Base-by-base conservation (phyloP, 1,140 invertebrate species). In the Holotrichia oblita region DNA sequence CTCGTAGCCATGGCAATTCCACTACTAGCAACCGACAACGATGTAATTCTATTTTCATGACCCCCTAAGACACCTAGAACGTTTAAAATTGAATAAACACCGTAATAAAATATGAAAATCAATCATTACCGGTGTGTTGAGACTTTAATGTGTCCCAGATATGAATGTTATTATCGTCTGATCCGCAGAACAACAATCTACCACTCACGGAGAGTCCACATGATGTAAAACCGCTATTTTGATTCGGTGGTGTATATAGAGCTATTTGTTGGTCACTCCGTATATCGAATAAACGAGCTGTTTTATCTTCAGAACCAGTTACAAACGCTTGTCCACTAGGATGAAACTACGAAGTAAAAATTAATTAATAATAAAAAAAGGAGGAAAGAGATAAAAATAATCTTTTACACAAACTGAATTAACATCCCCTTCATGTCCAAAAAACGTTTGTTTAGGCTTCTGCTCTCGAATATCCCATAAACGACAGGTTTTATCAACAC, bases 221-320 rank as follows among this genome's bases (percentile, higher is more conserved):
- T 48, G 92, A 94, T 20, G 95, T 97, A 84, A 96, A 96, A 4
- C 94, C 94, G 61, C 93, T 92, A 82, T 90, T 93, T n/a, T 90
- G 90, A 83, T 87, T 90, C 3, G 94, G 93, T 34, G 94, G 93
- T 79, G 92, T 92, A 84, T 94, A 96, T 64, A 91, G 89, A 3
- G 92, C 93, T 40, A 97, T 88, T 87, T 97, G 93, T 83, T 97
- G 95, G 87, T 97, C 96, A 42, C 94, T 91, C 78, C 96, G 90
- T n/a, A 97, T 90, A 86, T 97, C 96, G 88, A 95, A 97, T 24
- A 97, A 87, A 44, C 95, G 90, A 9, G 95, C 93, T 0, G 95
- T 95, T 85, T 97, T 96, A 85, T 97, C 96, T 87, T 97, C 96
- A 0, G 95, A 97, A 0, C 93, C 94, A 14, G 95, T 96, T 4